Conservation (phyloP, 2,113 vertebrate species). For the Pionites leucogaster region DNA sequence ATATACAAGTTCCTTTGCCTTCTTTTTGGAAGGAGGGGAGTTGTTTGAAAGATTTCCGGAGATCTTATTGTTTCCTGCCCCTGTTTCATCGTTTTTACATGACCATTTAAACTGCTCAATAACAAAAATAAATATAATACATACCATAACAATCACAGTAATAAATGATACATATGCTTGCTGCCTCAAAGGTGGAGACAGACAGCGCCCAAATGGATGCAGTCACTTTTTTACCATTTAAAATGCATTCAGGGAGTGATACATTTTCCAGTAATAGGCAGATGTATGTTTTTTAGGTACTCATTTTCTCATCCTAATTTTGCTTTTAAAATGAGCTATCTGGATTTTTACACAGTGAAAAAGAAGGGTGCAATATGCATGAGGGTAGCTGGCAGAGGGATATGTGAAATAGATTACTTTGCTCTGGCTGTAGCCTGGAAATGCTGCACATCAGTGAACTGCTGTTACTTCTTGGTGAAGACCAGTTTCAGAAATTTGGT, state of each 20-base stretch:
- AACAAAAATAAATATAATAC: conserved; percentile 10
- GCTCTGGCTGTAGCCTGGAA: not conserved
- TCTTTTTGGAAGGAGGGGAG: not conserved
- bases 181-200: not conserved
- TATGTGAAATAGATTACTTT: not conserved
- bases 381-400: not conserved
- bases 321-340: not conserved
- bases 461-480: not conserved
- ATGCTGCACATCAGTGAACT: not conserved
- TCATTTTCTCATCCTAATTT: not conserved
- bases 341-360: not conserved
- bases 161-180: not conserved
- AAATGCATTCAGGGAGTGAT: not conserved
- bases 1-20: not conserved
- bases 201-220: not conserved
- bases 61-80: not conserved
- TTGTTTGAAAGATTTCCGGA: not conserved
- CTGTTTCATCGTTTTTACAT: not conserved
- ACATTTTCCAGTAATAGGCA: not conserved
- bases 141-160: not conserved
- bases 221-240: not conserved
- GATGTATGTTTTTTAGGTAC: not conserved
- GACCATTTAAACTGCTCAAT: not conserved
- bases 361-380: not conserved
- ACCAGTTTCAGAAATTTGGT: not conserved